phyloP scores from a whole-genome alignment of 2,888 invertebrate species.

The Rapana venosa region DNA sequence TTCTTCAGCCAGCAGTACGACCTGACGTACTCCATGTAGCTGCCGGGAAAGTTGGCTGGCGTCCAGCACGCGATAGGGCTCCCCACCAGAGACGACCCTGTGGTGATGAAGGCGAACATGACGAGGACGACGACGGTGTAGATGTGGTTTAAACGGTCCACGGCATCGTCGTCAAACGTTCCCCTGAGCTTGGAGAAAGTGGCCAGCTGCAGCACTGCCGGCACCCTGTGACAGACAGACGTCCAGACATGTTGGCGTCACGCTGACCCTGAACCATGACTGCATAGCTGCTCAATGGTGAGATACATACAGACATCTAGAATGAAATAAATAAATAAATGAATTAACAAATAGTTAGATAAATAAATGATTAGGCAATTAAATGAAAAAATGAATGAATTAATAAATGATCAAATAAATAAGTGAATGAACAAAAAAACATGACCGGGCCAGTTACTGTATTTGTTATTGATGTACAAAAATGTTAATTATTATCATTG shows the following conservation, averaged over 20 bases:
- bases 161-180: neutral
- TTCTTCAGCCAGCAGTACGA: neutral
- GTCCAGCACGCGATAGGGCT: constrained; percentile 14
- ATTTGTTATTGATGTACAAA: too few species aligned
- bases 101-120: neutral
- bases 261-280: too few species aligned
- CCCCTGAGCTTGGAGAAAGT: neutral
- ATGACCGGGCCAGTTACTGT: too few species aligned
- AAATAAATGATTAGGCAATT: too few species aligned
- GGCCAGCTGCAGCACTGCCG: neutral
- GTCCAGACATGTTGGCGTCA: neutral
- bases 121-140: neutral
- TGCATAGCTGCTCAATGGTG: too few species aligned
- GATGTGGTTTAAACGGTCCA: neutral
- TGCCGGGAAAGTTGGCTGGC: neutral
- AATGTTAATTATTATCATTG: too few species aligned
- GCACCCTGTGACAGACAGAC: neutral
- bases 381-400: too few species aligned
- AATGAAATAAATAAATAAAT: too few species aligned
- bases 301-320: too few species aligned
- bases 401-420: too few species aligned
- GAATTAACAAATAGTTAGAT: too few species aligned
- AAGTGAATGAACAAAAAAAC: too few species aligned
- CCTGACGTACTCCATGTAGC: neutral
- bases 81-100: neutral